A percentile compares a stretch with the other conserved stretches of the same genome.
These are phyloP conservation scores for Cricetomys ansorgei DNA, from an alignment of 2,113 vertebrate species.

Conservation along the genomic window DNA sequence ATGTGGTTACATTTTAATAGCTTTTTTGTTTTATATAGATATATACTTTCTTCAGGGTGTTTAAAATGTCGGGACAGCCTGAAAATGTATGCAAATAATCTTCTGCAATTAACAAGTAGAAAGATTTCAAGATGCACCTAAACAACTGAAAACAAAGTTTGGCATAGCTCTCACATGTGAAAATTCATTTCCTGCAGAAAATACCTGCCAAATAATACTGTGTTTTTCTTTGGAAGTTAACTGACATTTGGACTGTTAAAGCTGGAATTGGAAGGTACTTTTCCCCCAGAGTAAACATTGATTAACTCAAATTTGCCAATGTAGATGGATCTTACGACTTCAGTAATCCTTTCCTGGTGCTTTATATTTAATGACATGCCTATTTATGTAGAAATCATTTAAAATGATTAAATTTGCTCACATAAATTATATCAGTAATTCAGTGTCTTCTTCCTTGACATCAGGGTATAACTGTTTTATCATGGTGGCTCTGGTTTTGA, in stretches of 20 bases:
- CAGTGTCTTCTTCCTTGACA: slow-evolving; percentile 33
- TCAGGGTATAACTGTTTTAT: slow-evolving; percentile 42
- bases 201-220: slow-evolving; percentile 45
- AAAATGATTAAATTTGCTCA: slow-evolving; percentile 54
- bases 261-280: background rate
- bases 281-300: background rate
- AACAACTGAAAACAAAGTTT: slow-evolving; percentile 43
- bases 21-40: slow-evolving; percentile 44
- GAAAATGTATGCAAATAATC: slow-evolving; percentile 58
- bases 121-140: slow-evolving; percentile 42
- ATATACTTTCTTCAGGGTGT: slow-evolving; percentile 40
- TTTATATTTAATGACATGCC: slow-evolving; percentile 60
- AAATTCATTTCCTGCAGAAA: slow-evolving; percentile 45
- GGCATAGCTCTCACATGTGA: background rate
- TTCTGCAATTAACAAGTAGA: slow-evolving; percentile 10
- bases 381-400: slow-evolving; percentile 63
- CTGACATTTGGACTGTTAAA: slow-evolving; percentile 28
- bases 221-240: slow-evolving; percentile 57
- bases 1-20: background rate
- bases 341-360: slow-evolving; percentile 50
- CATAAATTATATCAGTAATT: slow-evolving; percentile 55
- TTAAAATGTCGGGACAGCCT: slow-evolving; percentile 42
- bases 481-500: slow-evolving; percentile 38
- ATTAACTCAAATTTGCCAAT: slow-evolving; percentile 7
- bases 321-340: background rate